Evolutionary conservation across 2,797 vertebrate species (phyloP), one percentile per base, ranked within the genome.

Genomic region (Schizopygopsis malacanthus): DNA sequence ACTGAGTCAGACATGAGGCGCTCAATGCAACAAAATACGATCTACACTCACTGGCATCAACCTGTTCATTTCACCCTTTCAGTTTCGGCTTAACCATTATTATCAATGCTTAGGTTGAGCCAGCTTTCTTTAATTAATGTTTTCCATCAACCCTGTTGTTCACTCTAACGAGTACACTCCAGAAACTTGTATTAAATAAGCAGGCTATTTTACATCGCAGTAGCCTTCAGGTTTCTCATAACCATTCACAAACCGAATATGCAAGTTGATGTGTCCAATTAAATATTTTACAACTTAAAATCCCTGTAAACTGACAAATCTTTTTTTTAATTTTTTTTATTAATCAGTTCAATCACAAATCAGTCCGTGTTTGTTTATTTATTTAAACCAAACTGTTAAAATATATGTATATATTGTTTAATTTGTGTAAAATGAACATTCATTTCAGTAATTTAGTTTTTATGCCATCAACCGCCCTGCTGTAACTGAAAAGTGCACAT

Each of bases 1-100:
- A 85, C 76, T 33, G 82, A 54, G 61, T 77, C 72, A 28, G 61
- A 67, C 56, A 54, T 20, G 45, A 77, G 15, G 72, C 28, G 76
- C 63, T 63, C 20, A 18, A 61, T 56, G 52, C 22, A 85, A 72
- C 67, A 37, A 43, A 71, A 56, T 37, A 59, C 65, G 41, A 50
- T 16, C 43, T 61, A 37, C n/a, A 69, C 59, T 83, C 18, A 67
- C 78, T 81, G 73, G 25, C 47, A 77, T 4, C 75, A 72, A 72
- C 65, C 85, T 86, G 52, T 59, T 76, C 37, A 20, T 71, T 65
- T 69, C 33, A 28, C 39, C 43, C n/a, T 33, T 33, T 33, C 25
- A 50, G 10, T 28, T 28, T 28, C 28, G 16, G 22, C 22, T 65
- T 47, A 67, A 11, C 7, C 25, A 33, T 71, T 25, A 50, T 18